Evolutionary conservation across 2,797 vertebrate genomes (phyloP).

Genomic region (Peromyscus nudipes): DNA sequence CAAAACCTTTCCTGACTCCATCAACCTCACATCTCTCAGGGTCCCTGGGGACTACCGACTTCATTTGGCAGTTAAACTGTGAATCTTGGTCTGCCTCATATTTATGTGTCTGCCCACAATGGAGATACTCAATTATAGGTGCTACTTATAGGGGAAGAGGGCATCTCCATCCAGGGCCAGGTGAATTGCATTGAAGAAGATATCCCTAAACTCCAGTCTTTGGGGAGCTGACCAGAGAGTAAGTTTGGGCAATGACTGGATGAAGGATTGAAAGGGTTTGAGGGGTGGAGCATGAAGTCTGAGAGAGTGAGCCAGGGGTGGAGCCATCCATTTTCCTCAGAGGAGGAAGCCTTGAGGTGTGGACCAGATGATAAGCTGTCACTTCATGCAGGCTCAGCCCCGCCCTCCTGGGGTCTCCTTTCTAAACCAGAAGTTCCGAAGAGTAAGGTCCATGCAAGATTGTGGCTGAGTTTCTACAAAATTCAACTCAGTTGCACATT

Average conservation of each 20-base stretch:
- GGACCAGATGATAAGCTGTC: neutral
- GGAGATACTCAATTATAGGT: neutral
- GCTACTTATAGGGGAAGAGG: neutral
- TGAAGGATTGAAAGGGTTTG: neutral
- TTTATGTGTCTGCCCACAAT: neutral
- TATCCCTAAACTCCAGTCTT: neutral
- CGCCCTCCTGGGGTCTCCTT: neutral
- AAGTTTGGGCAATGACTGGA: neutral
- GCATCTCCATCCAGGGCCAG: neutral
- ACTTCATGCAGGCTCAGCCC: neutral
- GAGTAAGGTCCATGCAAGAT: neutral
- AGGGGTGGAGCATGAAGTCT: neutral
- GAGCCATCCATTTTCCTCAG: neutral
- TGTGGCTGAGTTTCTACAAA: neutral
- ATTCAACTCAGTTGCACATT: neutral
- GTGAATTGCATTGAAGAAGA: neutral
- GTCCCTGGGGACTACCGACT: neutral
- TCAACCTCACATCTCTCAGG: neutral
- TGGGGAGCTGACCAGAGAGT: neutral
- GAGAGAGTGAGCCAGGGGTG: neutral
- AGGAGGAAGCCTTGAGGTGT: neutral
- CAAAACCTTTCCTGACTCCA: neutral
- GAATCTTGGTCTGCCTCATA: neutral
- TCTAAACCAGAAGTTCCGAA: neutral
- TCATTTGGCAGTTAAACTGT: neutral